Conservation (phyloP, 2,113 vertebrate species). For the Boleophthalmus pectinirostris region DNA sequence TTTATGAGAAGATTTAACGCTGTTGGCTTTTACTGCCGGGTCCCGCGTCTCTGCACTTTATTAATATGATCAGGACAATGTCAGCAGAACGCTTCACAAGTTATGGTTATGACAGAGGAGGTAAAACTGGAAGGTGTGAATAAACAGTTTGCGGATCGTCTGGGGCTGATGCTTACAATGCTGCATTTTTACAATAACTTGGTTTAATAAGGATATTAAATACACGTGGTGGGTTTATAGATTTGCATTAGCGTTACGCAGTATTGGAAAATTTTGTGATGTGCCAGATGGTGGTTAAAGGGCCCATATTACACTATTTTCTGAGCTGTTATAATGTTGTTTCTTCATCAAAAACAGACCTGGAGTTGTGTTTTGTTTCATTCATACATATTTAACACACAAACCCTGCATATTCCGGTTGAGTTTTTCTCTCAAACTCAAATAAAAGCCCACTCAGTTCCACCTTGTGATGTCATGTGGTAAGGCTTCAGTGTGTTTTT, state of each 20-base stretch:
- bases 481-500: too few species aligned
- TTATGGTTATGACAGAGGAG: conserved; percentile 46
- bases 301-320: too few species aligned
- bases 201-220: not conserved
- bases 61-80: conserved; percentile 76
- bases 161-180: not conserved
- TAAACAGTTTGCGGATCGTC: not conserved
- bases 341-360: too few species aligned
- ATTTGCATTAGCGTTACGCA: not conserved
- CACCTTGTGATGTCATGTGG: too few species aligned
- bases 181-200: not conserved
- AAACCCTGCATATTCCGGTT: too few species aligned
- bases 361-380: too few species aligned
- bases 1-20: conserved; percentile 68
- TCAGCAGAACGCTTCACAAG: conserved; percentile 64
- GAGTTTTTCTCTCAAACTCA: too few species aligned
- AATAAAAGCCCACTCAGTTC: too few species aligned
- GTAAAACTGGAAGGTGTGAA: conserved; percentile 9
- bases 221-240: not conserved
- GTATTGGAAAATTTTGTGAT: too few species aligned
- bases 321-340: too few species aligned
- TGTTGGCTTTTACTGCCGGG: conserved; percentile 55
- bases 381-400: too few species aligned
- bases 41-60: conserved; percentile 65
- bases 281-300: too few species aligned